phyloP scores from a whole-genome alignment of 2,888 invertebrate species.

The Syritta pipiens region DNA sequence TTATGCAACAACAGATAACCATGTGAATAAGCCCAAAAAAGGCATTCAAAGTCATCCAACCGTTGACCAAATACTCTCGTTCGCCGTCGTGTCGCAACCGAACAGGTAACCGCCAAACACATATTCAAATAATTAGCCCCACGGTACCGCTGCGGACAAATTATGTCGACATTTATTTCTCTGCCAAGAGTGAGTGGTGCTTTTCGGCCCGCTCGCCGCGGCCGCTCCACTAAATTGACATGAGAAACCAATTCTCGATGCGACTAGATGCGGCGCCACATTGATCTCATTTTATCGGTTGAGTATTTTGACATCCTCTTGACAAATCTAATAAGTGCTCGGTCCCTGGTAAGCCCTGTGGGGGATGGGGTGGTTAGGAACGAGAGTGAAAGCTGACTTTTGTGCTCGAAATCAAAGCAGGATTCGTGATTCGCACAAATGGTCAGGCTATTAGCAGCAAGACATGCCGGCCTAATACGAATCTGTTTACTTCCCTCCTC shows the following conservation, averaged over 20 bases:
- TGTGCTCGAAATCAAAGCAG: constrained; percentile 1
- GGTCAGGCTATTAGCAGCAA: constrained; percentile 3
- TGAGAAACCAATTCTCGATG: constrained; percentile 43
- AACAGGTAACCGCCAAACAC: constrained; percentile 14
- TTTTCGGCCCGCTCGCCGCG: constrained; percentile 39
- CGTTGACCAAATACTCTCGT: too few relatives aligned
- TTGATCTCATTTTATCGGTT: constrained; percentile 55
- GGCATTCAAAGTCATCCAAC: background rate
- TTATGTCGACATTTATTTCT: constrained; percentile 53
- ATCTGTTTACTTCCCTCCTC: constrained; percentile 25
- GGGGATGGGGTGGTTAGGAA: background rate
- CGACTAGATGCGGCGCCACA: constrained; percentile 48
- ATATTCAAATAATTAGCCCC: constrained; percentile 43
- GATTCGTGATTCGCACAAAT: constrained; percentile 15
- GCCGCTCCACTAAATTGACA: constrained; percentile 34
- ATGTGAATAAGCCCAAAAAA: background rate
- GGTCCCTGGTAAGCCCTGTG: background rate
- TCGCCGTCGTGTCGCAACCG: constrained; percentile 30
- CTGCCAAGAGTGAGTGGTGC: constrained; percentile 9
- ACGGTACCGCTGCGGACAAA: constrained; percentile 21
- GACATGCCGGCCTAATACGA: constrained; percentile 19
- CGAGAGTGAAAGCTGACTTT: constrained; percentile 41
- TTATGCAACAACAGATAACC: constrained; percentile 38
- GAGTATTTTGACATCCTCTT: constrained; percentile 56
- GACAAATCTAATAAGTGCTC: constrained; percentile 9